Conservation (phyloP, 1,140 invertebrate species). For the Rhagoletis zephyria region DNA sequence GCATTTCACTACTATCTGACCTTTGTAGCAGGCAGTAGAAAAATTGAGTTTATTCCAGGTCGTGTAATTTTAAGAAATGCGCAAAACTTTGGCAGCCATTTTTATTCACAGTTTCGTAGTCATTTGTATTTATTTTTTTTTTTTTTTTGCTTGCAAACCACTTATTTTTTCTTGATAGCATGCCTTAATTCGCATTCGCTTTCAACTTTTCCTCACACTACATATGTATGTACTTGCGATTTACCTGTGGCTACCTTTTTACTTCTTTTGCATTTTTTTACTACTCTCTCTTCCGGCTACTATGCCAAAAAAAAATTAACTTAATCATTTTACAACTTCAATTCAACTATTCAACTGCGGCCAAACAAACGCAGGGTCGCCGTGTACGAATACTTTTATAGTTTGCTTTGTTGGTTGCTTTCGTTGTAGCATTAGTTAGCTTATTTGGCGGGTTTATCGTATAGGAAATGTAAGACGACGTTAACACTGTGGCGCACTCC, state of each 20-base stretch:
- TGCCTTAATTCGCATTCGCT: constrained; percentile 3
- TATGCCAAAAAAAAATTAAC: background rate
- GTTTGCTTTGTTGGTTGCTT: too few species aligned
- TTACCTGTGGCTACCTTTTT: background rate
- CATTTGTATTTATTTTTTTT: background rate
- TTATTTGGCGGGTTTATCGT: too few species aligned
- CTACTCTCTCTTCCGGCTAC: too few species aligned
- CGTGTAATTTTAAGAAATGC: constrained; percentile 27
- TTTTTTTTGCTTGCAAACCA: background rate
- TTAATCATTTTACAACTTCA: constrained; percentile 34
- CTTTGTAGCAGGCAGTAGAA: background rate
- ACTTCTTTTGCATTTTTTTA: background rate
- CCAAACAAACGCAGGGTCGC: background rate
- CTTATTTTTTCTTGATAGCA: background rate
- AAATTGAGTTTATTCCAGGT: constrained; percentile 31
- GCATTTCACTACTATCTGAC: background rate
- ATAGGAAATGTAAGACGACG: too few species aligned
- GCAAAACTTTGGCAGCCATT: background rate
- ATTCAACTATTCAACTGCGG: constrained; percentile 20
- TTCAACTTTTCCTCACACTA: background rate
- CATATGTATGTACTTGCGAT: background rate
- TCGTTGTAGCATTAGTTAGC: too few species aligned
- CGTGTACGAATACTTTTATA: background rate
- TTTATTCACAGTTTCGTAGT: constrained; percentile 33
- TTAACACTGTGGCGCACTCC: too few species aligned